phyloP scores from a whole-genome alignment of 2,113 vertebrate genomes.

The Zingel zingel region DNA sequence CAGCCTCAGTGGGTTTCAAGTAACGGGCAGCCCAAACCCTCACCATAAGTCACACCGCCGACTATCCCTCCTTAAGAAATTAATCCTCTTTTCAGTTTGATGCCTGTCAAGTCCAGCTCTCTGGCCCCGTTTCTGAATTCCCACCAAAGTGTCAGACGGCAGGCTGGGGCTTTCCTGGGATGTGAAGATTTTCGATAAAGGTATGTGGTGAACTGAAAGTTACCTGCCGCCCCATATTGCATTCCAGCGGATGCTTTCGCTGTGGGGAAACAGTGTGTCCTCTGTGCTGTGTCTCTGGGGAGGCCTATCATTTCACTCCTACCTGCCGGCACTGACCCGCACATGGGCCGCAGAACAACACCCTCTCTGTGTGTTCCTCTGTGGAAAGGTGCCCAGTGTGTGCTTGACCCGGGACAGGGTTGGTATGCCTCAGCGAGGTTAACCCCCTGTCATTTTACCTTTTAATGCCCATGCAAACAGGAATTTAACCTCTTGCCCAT shows the following conservation, averaged over 20 bases:
- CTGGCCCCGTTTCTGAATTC: slow-evolving; percentile 50
- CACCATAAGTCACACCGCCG: neutral
- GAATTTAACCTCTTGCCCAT: slow-evolving; percentile 54
- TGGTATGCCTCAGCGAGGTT: slow-evolving; percentile 57
- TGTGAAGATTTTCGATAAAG: slow-evolving; percentile 78
- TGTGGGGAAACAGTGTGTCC: slow-evolving; percentile 75
- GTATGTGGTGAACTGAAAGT: slow-evolving; percentile 77
- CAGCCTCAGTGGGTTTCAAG: neutral
- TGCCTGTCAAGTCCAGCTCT: slow-evolving; percentile 43
- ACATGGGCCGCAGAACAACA: slow-evolving; percentile 74
- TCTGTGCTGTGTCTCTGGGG: slow-evolving; percentile 77
- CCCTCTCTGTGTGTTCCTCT: slow-evolving; percentile 71
- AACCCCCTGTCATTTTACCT: slow-evolving; percentile 68
- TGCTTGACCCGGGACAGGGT: slow-evolving; percentile 62
- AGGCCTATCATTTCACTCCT: slow-evolving; percentile 74
- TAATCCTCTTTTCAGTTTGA: slow-evolving; percentile 47
- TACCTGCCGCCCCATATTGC: slow-evolving; percentile 75
- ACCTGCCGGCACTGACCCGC: slow-evolving; percentile 70
- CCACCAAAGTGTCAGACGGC: slow-evolving; percentile 65
- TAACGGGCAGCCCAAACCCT: neutral
- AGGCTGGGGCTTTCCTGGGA: slow-evolving; percentile 62
- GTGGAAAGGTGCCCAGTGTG: slow-evolving; percentile 65
- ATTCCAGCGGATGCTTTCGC: slow-evolving; percentile 78
- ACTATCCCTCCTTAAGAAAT: slow-evolving; percentile 21
- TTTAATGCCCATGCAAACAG: slow-evolving; percentile 52